Percentiles rank a stretch among this genome's conserved stretches.
These are phyloP conservation scores for Lymantria monacha DNA, from an alignment of 2,888 invertebrate genomes.

Conservation along the genomic window DNA sequence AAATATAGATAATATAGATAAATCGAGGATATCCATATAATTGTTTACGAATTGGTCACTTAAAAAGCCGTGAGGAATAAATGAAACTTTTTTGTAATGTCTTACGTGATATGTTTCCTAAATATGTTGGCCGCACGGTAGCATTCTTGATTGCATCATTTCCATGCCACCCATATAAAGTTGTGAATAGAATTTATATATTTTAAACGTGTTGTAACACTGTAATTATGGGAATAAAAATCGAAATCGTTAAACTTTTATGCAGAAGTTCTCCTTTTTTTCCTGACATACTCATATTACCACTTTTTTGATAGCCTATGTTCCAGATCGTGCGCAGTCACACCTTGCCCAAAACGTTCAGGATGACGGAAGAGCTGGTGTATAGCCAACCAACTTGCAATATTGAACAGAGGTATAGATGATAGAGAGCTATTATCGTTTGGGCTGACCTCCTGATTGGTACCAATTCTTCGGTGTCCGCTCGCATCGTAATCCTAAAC, in stretches of 20 bases:
- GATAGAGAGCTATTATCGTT: too few species aligned
- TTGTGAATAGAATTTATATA: constrained; percentile 56
- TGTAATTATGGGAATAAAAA: not conserved
- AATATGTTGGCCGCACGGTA: constrained; percentile 57
- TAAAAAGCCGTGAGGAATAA: constrained; percentile 39
- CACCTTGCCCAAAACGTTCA: too few species aligned
- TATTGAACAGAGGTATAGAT: too few species aligned
- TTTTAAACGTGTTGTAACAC: constrained; percentile 3
- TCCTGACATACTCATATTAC: constrained; percentile 1
- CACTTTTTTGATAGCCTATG: too few species aligned
- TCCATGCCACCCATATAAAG: constrained; percentile 59
- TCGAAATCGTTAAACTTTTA: not conserved
- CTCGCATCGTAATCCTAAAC: too few species aligned
- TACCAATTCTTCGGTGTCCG: too few species aligned
- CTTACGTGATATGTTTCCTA: constrained; percentile 64
- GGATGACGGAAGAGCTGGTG: too few species aligned
- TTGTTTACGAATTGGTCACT: constrained; percentile 18
- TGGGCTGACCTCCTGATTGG: too few species aligned
- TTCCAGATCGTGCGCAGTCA: too few species aligned
- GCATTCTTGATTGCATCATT: constrained; percentile 63
- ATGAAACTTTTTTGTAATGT: constrained; percentile 51
- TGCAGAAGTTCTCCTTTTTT: not conserved
- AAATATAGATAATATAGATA: not conserved
- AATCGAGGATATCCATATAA: not conserved
- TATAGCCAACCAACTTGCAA: too few species aligned